Evolutionary conservation across 2,797 vertebrate species (phyloP), one percentile per base, ranked within the genome.

Genomic region (Acanthopagrus latus): DNA sequence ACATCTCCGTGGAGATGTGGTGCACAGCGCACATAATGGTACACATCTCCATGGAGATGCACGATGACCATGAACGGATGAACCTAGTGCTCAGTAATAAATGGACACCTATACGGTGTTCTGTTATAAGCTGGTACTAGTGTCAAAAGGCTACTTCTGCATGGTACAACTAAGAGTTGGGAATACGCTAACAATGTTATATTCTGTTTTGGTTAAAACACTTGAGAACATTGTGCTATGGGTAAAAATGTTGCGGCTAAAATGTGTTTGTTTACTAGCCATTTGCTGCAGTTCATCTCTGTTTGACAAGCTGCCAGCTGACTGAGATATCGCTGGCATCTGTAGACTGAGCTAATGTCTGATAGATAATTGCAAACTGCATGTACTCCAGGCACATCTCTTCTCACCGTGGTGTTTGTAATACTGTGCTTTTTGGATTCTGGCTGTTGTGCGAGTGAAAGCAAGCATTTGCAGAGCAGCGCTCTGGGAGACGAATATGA

Each of bases 251-350:
- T 57, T 63, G 48, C 4, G 23, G 43, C 55, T 60, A 33, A 66
- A 81, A 67, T 23, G 41, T 14, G 38, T 59, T 51, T n/a, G 18
- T 68, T 81, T 23, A 70, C 25, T 20, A 16, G 13, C 62, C 25
- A 44, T 76, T 68, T 76, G 47, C 59, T 78, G 57, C 47, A 72
- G 47, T 48, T 76, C 33, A 54, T 58, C 11, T 82, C 29, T 7
- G 18, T 68, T 71, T 82, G 41, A 82, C 62, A 65, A 76, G 65
- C 63, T 81, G 63, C 74, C 54, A 64, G n/a, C 58, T 72, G 38
- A 58, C 51, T 11, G 44, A 70, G 47, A 71, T 54, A 51, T 62
- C 29, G 54, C 33, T 3, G 7, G 57, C 21, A 81, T 81, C 56
- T 81, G 50, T 46, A 71, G 29, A 65, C 59, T 9, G 62, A 78